Evolutionary conservation across 2,797 vertebrate genomes (phyloP).

Genomic region (Sciurus carolinensis): DNA sequence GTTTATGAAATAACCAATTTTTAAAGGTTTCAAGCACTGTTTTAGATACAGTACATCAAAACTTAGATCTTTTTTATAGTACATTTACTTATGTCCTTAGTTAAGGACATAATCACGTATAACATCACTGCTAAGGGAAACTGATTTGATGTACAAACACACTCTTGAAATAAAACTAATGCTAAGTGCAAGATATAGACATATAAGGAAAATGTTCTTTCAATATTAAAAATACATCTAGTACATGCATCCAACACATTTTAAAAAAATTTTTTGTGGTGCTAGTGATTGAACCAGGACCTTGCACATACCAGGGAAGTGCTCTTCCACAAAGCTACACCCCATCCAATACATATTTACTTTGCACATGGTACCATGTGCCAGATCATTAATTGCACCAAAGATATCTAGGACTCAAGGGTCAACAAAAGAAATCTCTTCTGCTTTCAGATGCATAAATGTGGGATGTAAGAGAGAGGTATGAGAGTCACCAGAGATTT

Average conservation of each 20-base stretch:
- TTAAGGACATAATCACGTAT: neutral
- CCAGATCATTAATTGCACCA: neutral
- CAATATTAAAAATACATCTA: slow-evolving; percentile 11
- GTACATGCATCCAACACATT: neutral
- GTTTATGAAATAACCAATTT: slow-evolving; percentile 34
- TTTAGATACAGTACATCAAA: neutral
- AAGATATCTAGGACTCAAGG: neutral
- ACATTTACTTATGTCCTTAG: neutral
- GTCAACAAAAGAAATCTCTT: neutral
- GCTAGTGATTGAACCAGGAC: neutral
- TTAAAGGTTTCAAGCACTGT: slow-evolving; percentile 10
- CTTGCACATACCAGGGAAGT: neutral
- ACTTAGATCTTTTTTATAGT: neutral
- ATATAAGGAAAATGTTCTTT: neutral
- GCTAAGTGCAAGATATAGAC: neutral
- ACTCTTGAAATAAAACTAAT: slow-evolving; percentile 1
- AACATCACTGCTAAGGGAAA: slow-evolving; percentile 20
- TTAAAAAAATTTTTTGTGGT: neutral
- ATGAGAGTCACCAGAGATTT: neutral
- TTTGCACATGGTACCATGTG: neutral
- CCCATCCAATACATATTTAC: neutral
- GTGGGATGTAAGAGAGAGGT: neutral
- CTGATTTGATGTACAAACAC: neutral
- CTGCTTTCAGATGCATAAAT: neutral
- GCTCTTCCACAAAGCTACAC: neutral